A percentile compares a stretch with the other conserved stretches of the same genome.
Evolutionary conservation across 2,888 invertebrate genomes (phyloP).

Genomic region (Drosophila sordidapex): DNA sequence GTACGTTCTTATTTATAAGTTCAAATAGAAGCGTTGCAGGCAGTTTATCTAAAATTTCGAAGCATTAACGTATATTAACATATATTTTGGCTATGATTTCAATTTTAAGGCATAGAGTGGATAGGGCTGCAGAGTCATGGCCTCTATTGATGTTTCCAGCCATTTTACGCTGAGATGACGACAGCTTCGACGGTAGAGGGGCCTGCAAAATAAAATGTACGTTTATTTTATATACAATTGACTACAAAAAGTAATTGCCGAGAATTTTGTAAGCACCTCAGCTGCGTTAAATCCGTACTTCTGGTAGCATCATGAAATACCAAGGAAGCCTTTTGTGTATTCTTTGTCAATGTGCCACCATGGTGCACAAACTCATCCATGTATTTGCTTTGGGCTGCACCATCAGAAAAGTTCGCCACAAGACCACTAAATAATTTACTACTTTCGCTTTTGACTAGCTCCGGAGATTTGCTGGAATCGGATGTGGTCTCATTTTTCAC

Average conservation of each 20-base stretch:
- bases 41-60: background rate
- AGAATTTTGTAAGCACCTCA: slow-evolving; percentile 56
- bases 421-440: slow-evolving; percentile 67
- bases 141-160: slow-evolving; percentile 75
- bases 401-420: slow-evolving; percentile 63
- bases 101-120: slow-evolving; percentile 75
- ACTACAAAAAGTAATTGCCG: background rate
- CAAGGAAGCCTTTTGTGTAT: slow-evolving; percentile 72
- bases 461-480: background rate
- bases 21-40: too few species aligned
- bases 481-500: slow-evolving; percentile 1
- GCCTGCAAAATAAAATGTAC: slow-evolving; percentile 52
- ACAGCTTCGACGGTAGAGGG: slow-evolving; percentile 72
- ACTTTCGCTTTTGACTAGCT: slow-evolving; percentile 8
- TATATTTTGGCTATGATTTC: slow-evolving; percentile 28
- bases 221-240: background rate
- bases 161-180: slow-evolving; percentile 80
- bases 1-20: background rate
- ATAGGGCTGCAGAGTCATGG: slow-evolving; percentile 63
- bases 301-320: slow-evolving; percentile 54
- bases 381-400: slow-evolving; percentile 26
- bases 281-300: slow-evolving; percentile 43
- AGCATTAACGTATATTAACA: background rate
- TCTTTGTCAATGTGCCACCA: slow-evolving; percentile 73
- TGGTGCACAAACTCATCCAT: slow-evolving; percentile 60